phyloP scores from a whole-genome alignment of 1,140 invertebrate genomes.

The Heliothis subflexa region DNA sequence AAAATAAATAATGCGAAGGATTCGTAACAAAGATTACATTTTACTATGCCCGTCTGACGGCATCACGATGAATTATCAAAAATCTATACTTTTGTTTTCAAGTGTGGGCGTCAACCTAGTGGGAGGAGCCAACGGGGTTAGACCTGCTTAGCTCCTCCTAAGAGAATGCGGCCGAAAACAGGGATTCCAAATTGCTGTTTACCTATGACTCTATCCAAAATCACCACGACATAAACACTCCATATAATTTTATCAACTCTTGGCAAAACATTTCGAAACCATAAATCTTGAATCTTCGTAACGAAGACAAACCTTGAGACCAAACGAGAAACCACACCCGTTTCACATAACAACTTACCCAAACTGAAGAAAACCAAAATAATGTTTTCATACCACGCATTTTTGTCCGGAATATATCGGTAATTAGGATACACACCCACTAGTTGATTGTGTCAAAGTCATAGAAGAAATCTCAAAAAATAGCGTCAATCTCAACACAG shows the following conservation, averaged over 20 bases:
- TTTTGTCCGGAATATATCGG: too few species aligned
- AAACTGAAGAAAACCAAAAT: too few species aligned
- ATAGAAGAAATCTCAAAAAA: not conserved
- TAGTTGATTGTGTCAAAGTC: too few species aligned
- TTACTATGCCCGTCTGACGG: too few species aligned
- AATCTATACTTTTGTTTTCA: not conserved
- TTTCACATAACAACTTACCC: too few species aligned
- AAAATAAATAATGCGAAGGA: too few species aligned
- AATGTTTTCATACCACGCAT: too few species aligned
- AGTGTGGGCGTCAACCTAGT: conserved; percentile 17
- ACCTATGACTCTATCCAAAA: not conserved
- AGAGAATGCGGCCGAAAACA: not conserved
- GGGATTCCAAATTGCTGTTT: not conserved
- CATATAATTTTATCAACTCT: not conserved
- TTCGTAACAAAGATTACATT: too few species aligned
- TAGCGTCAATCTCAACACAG: not conserved
- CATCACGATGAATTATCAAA: too few species aligned
- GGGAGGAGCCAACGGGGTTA: conserved; percentile 17
- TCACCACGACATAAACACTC: not conserved
- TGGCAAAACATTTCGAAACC: not conserved
- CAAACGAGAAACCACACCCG: too few species aligned
- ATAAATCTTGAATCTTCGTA: not conserved
- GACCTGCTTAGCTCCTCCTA: conserved; percentile 14
- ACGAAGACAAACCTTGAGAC: not conserved
- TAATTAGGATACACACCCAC: too few species aligned